These are phyloP conservation scores for Neocrepidodera transversa DNA, from an alignment of 2,888 invertebrate species.

Conservation along the genomic window DNA sequence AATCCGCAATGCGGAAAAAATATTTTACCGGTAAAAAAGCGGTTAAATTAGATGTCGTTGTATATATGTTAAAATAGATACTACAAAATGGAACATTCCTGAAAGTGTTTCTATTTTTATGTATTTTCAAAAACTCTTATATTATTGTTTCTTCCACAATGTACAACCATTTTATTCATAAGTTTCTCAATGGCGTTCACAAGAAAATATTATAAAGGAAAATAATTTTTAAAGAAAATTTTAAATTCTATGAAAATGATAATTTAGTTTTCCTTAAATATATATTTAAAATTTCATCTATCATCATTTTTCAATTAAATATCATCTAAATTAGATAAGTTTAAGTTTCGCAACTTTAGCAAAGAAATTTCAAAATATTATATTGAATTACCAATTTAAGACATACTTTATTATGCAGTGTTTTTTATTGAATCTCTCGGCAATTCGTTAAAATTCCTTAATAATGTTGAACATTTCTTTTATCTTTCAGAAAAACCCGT, in stretches of 20 bases:
- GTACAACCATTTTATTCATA: no score
- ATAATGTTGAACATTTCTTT: slow-evolving; percentile 3
- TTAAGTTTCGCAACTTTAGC: no score
- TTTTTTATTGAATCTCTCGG: slow-evolving; percentile 6
- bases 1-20: slow-evolving; percentile 47
- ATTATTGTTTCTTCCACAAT: no score
- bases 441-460: slow-evolving; percentile 9
- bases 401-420: slow-evolving; percentile 6
- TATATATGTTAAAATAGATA: slow-evolving; percentile 36
- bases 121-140: slow-evolving; percentile 17
- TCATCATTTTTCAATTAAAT: no score
- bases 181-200: no score
- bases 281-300: no score
- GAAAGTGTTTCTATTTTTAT: slow-evolving; percentile 26
- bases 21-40: slow-evolving; percentile 44
- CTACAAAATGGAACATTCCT: slow-evolving; percentile 27
- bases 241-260: no score
- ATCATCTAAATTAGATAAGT: no score
- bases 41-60: slow-evolving; percentile 44
- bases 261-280: no score
- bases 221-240: no score
- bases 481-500: slow-evolving; percentile 1
- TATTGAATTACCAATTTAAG: slow-evolving; percentile 5
- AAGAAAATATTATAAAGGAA: no score
- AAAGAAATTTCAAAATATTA: slow-evolving; percentile 8